Evolutionary conservation across 1,140 invertebrate genomes (phyloP).

Genomic region (Zaprionus tsacasi): DNA sequence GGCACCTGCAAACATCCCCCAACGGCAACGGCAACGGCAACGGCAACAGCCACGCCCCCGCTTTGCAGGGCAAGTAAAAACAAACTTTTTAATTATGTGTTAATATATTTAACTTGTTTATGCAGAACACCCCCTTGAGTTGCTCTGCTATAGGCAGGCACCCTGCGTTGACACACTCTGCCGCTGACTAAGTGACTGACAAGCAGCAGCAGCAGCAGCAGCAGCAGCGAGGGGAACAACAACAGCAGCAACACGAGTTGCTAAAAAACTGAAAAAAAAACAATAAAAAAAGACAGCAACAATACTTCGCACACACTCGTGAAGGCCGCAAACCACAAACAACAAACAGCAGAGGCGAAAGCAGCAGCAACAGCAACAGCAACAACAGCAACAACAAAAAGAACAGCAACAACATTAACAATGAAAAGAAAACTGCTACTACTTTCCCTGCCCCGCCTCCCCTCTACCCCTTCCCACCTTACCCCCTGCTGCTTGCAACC

Average conservation of each 20-base stretch:
- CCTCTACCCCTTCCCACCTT: too few relatives aligned
- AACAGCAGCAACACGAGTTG: neutral
- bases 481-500: neutral
- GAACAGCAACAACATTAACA: constrained; percentile 23
- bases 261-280: constrained; percentile 9
- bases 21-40: neutral
- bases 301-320: neutral
- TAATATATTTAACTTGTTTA: constrained; percentile 57
- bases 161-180: constrained; percentile 4
- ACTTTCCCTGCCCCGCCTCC: neutral
- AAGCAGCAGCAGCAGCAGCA: constrained; percentile 10
- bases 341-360: constrained; percentile 15
- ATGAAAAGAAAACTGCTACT: constrained; percentile 28
- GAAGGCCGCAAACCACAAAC: constrained; percentile 28
- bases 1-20: constrained; percentile 9
- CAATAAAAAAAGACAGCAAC: constrained; percentile 12
- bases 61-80: neutral
- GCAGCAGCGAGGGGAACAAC: constrained; percentile 5
- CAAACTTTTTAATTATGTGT: constrained; percentile 72
- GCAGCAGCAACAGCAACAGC: constrained; percentile 14
- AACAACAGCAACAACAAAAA: constrained; percentile 24
- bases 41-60: neutral
- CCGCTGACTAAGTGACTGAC: constrained; percentile 33
- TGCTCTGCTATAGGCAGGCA: neutral
- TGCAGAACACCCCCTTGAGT: constrained; percentile 10